These are phyloP conservation scores for Eulithis prunata DNA, from an alignment of 2,888 invertebrate genomes.

Conservation along the genomic window DNA sequence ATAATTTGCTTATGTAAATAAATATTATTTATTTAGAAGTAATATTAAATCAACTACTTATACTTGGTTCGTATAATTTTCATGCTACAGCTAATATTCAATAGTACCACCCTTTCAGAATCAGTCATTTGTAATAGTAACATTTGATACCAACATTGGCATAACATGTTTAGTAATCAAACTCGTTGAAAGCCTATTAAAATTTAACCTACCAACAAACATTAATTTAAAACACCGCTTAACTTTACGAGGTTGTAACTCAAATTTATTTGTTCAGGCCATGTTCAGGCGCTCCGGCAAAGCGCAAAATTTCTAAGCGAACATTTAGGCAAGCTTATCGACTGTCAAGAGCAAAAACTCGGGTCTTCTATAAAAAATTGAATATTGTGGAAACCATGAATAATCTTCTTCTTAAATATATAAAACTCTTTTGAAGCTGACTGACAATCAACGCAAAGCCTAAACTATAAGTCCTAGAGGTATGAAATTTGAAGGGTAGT, in stretches of 20 bases:
- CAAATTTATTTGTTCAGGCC: constrained; percentile 56
- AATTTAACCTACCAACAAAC: constrained; percentile 45
- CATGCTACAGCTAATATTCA: background rate
- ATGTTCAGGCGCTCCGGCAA: constrained; percentile 52
- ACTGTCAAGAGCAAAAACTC: too few relatives aligned
- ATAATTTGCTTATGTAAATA: too few relatives aligned
- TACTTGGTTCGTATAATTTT: background rate
- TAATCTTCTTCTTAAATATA: too few relatives aligned
- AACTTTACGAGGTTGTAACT: constrained; percentile 52
- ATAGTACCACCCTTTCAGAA: constrained; percentile 28
- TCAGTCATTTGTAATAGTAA: constrained; percentile 44
- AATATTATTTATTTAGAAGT: too few relatives aligned
- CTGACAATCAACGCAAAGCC: too few relatives aligned
- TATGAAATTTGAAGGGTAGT: too few relatives aligned
- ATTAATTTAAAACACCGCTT: constrained; percentile 48
- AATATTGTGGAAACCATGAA: too few relatives aligned
- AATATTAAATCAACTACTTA: too few relatives aligned
- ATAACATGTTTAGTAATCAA: constrained; percentile 35
- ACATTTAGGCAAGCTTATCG: constrained; percentile 25
- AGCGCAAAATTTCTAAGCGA: constrained; percentile 44
- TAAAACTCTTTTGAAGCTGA: too few relatives aligned
- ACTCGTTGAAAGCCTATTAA: constrained; percentile 39
- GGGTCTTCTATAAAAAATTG: too few relatives aligned
- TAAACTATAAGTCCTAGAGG: too few relatives aligned
- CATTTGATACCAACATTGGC: constrained; percentile 39